Conservation (phyloP, 2,113 vertebrate genomes). For the Sturnus vulgaris region DNA sequence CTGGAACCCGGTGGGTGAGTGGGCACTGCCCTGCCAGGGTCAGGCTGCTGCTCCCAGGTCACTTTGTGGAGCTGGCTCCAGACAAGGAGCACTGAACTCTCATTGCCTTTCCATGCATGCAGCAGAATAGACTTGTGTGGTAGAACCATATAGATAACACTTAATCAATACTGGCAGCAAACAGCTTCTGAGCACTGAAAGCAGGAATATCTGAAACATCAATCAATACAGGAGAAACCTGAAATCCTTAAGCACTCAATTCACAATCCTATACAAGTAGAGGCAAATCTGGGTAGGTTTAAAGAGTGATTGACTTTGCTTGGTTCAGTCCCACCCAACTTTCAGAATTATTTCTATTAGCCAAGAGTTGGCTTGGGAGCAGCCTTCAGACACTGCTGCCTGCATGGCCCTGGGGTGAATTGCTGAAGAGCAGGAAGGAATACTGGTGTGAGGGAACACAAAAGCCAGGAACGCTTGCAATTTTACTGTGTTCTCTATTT, state of each 20-base stretch:
- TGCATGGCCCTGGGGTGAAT: not conserved
- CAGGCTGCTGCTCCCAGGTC: not conserved
- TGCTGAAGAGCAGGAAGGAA: not conserved
- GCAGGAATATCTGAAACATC: not conserved
- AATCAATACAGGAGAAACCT: not conserved
- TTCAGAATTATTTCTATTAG: not conserved
- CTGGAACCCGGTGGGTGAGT: not conserved
- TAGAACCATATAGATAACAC: not conserved
- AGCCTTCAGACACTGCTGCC: not conserved
- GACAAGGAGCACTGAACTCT: not conserved
- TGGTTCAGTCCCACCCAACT: not conserved
- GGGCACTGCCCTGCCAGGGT: not conserved
- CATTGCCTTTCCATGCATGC: not conserved
- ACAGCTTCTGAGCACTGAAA: not conserved
- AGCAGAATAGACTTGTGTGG: not conserved
- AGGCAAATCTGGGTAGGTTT: not conserved
- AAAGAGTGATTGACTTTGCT: not conserved
- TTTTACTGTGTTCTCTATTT: constrained; percentile 14
- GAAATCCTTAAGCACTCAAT: not conserved
- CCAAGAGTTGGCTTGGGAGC: not conserved
- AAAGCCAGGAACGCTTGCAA: constrained; percentile 3
- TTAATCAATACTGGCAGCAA: not conserved
- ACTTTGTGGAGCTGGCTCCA: not conserved
- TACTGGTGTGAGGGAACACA: not conserved
- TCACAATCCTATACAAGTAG: not conserved